Percentiles rank a stretch among this genome's conserved stretches.
phyloP scores from a whole-genome alignment of 2,888 invertebrate genomes.

The Macrophya alboannulata region DNA sequence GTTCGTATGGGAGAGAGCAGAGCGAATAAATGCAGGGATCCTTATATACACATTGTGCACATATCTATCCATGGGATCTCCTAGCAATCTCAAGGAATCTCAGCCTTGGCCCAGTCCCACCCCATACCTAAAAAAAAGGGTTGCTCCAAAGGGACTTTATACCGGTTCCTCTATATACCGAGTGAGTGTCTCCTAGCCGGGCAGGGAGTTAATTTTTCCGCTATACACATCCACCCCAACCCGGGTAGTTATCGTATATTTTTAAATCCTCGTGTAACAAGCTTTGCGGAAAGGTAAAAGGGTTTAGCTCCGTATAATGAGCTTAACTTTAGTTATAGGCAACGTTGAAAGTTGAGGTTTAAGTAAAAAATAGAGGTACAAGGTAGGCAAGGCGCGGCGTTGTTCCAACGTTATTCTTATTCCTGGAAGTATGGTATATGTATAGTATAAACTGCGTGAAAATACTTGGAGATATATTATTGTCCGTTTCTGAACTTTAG shows the following conservation, averaged over 20 bases:
- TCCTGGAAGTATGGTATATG: neutral
- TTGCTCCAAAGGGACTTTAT: neutral
- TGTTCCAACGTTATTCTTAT: neutral
- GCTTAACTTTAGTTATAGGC: conserved; percentile 41
- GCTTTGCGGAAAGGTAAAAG: conserved; percentile 49
- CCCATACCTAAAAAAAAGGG: neutral
- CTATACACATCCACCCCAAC: neutral
- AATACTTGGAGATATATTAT: neutral
- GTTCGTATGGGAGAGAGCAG: neutral
- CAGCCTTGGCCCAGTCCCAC: conserved; percentile 27
- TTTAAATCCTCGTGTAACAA: conserved; percentile 44
- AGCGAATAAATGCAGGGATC: conserved; percentile 14
- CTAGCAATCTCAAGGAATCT: conserved; percentile 30
- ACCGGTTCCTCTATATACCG: neutral
- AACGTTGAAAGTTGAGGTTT: conserved; percentile 34
- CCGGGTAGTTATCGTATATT: conserved; percentile 17
- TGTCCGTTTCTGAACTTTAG: neutral
- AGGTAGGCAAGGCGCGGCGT: neutral
- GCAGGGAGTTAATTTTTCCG: conserved; percentile 11
- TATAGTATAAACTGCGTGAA: neutral
- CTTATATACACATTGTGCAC: conserved; percentile 12
- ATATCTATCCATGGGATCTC: conserved; percentile 16
- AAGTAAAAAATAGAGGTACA: conserved; percentile 5
- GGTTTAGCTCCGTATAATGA: conserved; percentile 43
- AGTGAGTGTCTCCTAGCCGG: conserved; percentile 16